Base-by-base conservation (phyloP, 2,113 vertebrate genomes). In the Steatornis caripensis region DNA sequence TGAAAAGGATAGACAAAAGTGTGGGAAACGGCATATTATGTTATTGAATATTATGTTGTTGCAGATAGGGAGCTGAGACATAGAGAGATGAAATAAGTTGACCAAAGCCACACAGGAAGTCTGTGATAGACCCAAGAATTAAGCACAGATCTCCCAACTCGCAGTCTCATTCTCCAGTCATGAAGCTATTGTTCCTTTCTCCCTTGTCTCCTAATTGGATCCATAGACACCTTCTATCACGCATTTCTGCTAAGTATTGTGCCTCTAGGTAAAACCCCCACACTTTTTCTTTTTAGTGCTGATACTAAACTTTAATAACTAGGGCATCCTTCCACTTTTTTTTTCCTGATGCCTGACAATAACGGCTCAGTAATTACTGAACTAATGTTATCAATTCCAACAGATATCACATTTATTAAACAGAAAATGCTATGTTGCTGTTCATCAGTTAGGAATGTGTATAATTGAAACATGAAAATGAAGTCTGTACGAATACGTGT, bases 361-460 rank as follows among this genome's bases (percentile, higher is more conserved):
- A 98, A 98, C 93, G 97, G 95, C 70, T 96, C 97, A 94, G 98
- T 98, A 98, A 98, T 98, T 98, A 98, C 97, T 97, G 98, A 98
- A 98, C 95, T 98, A 98, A 98, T 98, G 97, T 98, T 98, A 98
- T 98, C 97, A 98, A 94, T 98, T 98, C 97, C 94, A 98, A 98
- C 96, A 98, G 98, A 98, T 98, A 98, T 95, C 97, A 97, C 98
- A 98, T 98, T 98, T 98, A 98, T 98, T 98, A 98, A 98, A 95
- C 92, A 98, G 97, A 98, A 98, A 98, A 98, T 98, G 96, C 97
- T 97, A 97, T 98, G 97, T 98, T 98, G 97, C 98, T 98, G 96
- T 98, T 98, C 98, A 98, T 98, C 97, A 97, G 98, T 98, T 98
- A 98, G 96, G 96, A 98, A 97, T 98, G 97, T 98, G 97, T 97